These are phyloP conservation scores for Gavia stellata DNA, from an alignment of 2,113 vertebrate species.

Conservation along the genomic window DNA sequence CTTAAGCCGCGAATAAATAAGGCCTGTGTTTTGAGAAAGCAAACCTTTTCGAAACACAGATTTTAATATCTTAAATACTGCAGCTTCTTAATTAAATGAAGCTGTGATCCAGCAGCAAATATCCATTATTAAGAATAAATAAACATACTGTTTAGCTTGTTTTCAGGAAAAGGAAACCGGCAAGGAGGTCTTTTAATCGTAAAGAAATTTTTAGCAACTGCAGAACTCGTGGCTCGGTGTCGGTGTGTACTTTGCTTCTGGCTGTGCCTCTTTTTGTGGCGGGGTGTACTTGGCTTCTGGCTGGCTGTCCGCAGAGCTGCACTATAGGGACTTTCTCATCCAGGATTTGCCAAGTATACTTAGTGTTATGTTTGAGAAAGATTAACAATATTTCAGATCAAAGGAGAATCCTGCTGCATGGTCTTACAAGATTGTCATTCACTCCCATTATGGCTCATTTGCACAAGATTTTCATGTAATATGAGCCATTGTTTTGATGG, in stretches of 20 bases:
- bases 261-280: slow-evolving; percentile 17
- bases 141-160: slow-evolving; percentile 46
- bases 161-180: background rate
- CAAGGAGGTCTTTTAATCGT: background rate
- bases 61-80: slow-evolving; percentile 56
- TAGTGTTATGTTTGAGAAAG: slow-evolving; percentile 73
- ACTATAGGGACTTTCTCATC: slow-evolving; percentile 59
- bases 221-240: slow-evolving; percentile 7
- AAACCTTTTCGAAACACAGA: slow-evolving; percentile 1
- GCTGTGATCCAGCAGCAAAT: slow-evolving; percentile 52
- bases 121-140: slow-evolving; percentile 59
- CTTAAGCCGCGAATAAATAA: slow-evolving; percentile 56
- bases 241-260: background rate
- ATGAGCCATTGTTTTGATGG: slow-evolving; percentile 82
- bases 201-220: slow-evolving; percentile 13
- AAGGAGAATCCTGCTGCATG: slow-evolving; percentile 82
- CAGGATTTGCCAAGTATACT: slow-evolving; percentile 73
- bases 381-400: slow-evolving; percentile 87
- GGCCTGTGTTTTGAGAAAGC: slow-evolving; percentile 9
- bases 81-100: slow-evolving; percentile 57
- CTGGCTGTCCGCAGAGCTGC: slow-evolving; percentile 34
- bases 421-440: slow-evolving; percentile 84
- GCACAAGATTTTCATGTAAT: slow-evolving; percentile 87
- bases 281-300: slow-evolving; percentile 11
- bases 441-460: slow-evolving; percentile 80